These are phyloP conservation scores for Pyralis farinalis DNA, from an alignment of 2,888 invertebrate genomes.

Conservation along the genomic window DNA sequence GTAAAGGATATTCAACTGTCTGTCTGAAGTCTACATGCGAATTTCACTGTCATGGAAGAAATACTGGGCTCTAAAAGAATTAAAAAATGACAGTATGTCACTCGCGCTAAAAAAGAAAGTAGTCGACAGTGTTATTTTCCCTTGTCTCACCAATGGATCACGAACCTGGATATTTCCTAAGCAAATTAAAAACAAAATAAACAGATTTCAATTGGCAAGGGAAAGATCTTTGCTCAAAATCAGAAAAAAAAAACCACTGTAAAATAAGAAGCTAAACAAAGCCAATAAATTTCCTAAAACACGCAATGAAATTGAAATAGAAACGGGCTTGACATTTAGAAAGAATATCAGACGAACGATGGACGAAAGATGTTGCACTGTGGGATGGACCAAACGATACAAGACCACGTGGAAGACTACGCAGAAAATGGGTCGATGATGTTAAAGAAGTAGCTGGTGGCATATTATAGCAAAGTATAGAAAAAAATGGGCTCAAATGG, in stretches of 20 bases:
- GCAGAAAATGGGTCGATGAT: slow-evolving; percentile 13
- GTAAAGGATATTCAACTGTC: slow-evolving; percentile 14
- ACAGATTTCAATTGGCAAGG: not conserved
- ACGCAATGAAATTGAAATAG: slow-evolving; percentile 10
- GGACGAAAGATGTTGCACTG: slow-evolving; percentile 4
- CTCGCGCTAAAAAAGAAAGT: no score
- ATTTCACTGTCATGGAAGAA: slow-evolving; percentile 13
- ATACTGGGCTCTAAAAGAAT: no score
- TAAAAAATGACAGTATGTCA: no score
- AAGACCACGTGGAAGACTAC: slow-evolving; percentile 11
- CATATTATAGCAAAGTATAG: slow-evolving; percentile 9
- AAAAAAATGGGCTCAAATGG: slow-evolving; percentile 11
- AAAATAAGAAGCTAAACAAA: not conserved
- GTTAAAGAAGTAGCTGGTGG: slow-evolving; percentile 12
- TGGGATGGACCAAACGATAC: slow-evolving; percentile 7
- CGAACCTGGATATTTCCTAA: no score
- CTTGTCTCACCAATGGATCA: no score
- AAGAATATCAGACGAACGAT: slow-evolving; percentile 5
- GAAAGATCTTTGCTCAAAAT: not conserved
- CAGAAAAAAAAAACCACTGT: not conserved
- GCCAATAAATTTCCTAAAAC: not conserved
- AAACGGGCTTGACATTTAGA: slow-evolving; percentile 12
- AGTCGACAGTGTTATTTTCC: no score
- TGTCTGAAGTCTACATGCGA: no score
- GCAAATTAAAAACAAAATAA: no score